Evolutionary conservation across 2,113 vertebrate genomes (phyloP), one percentile per base, ranked within the genome.

Genomic region (Pelusios castaneus): DNA sequence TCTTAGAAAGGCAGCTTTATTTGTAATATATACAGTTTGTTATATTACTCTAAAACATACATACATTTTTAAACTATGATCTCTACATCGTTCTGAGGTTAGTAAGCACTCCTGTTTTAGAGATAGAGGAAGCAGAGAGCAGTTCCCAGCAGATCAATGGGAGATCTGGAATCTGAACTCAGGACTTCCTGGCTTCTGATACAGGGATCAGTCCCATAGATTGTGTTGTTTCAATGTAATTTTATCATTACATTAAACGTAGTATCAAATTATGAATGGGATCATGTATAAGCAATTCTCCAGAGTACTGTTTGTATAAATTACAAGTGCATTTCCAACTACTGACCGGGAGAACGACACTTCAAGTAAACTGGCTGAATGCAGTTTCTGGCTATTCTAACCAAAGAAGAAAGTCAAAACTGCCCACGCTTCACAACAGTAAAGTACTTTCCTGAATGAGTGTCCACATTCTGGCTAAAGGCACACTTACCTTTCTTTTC

Each of bases 401-500:
- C 89, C 63, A 67, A 24, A 89, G 77, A 91, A 87, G 38, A 5
- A 90, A 80, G 81, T 77, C 82, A 19, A 4, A 82, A 58, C 73
- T 45, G 60, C 47, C 38, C 3, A 3, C 49, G 38, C 0, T 0
- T 45, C 41, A 13, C 24, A 76, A 24, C 41, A 76, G 73, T 76
- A 45, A 76, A 76, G 41, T 43, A 2, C 41, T 45, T 45, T 76
- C 43, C 43, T 43, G 25, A 76, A 76, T 52, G 49, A 52, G 5
- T n/a, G 22, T n/a, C 27, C 52, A 31, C 49, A 51, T 52, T 29
- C 73, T 45, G 43, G 10, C 6, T 0, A 82, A 84, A 75, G 77
- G 93, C 6, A 55, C 54, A 0, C 52, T 95, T 91, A 99, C 99
- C 99, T 99, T 99, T 99, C 96, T 96, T 99, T 97, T 99, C 99